Evolutionary conservation across 1,140 invertebrate species (phyloP).

Genomic region (Wiebesia pumilae): DNA sequence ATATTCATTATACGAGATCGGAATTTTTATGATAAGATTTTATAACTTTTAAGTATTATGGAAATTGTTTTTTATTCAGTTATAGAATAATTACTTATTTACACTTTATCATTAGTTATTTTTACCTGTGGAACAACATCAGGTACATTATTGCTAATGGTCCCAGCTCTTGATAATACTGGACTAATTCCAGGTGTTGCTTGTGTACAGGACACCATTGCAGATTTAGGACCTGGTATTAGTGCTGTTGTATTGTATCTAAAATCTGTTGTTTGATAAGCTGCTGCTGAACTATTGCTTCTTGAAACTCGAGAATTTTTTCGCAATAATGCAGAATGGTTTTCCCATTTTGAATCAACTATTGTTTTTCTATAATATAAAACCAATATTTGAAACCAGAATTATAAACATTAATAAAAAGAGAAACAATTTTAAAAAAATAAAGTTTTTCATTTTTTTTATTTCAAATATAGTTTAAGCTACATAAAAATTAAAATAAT

Average conservation of each 20-base stretch:
- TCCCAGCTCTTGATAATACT: slow-evolving; percentile 67
- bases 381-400: slow-evolving; percentile 10
- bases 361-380: slow-evolving; percentile 64
- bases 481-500: not conserved
- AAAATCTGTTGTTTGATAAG: slow-evolving; percentile 69
- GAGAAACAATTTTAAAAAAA: not conserved
- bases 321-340: slow-evolving; percentile 68
- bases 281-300: slow-evolving; percentile 69
- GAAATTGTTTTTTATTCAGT: not conserved
- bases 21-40: not conserved
- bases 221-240: slow-evolving; percentile 66
- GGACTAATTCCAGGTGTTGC: slow-evolving; percentile 72
- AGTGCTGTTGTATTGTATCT: slow-evolving; percentile 69
- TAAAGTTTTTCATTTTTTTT: no score
- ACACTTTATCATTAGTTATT: not conserved
- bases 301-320: slow-evolving; percentile 67
- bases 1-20: not conserved
- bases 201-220: slow-evolving; percentile 69
- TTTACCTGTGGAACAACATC: slow-evolving; percentile 71
- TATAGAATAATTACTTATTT: not conserved
- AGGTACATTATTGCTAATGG: slow-evolving; percentile 67
- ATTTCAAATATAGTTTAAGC: no score
- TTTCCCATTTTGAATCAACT: slow-evolving; percentile 72
- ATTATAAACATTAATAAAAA: not conserved
- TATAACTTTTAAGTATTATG: not conserved